Percentiles rank a stretch among this genome's conserved stretches.
Evolutionary conservation across 2,113 vertebrate species (phyloP).

Genomic region (Muntiacus muntjak): DNA sequence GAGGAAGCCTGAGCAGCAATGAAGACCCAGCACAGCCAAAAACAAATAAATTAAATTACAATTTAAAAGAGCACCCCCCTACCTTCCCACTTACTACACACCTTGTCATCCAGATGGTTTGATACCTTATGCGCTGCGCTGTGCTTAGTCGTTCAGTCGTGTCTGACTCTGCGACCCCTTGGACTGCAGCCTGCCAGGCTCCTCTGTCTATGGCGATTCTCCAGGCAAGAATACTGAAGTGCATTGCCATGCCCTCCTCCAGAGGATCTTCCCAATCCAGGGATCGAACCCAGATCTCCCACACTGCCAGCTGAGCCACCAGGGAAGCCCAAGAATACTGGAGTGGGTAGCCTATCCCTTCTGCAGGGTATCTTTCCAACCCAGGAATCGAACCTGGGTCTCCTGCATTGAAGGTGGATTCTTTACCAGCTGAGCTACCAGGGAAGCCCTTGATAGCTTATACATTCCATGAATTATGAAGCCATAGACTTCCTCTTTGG

Average conservation of each 20-base stretch:
- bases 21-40: not conserved
- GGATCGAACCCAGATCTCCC: not conserved
- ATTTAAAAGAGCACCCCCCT: not conserved
- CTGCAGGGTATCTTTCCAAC: not conserved
- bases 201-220: not conserved
- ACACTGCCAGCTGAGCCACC: not conserved
- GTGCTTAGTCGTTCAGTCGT: not conserved
- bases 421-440: not conserved
- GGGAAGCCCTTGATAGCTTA: not conserved
- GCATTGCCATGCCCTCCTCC: not conserved
- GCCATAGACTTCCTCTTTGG: constrained; percentile 38
- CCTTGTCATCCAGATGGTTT: not conserved
- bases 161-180: not conserved
- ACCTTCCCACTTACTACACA: not conserved
- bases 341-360: not conserved
- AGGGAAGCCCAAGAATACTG: not conserved
- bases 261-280: not conserved
- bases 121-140: not conserved
- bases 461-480: constrained; percentile 7
- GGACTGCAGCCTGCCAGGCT: not conserved
- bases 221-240: not conserved
- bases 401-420: not conserved
- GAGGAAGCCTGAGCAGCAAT: not conserved
- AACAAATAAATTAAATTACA: not conserved
- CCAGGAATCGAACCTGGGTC: not conserved